Base-by-base conservation (phyloP, 1,140 invertebrate species). In the Ericerus pela region DNA sequence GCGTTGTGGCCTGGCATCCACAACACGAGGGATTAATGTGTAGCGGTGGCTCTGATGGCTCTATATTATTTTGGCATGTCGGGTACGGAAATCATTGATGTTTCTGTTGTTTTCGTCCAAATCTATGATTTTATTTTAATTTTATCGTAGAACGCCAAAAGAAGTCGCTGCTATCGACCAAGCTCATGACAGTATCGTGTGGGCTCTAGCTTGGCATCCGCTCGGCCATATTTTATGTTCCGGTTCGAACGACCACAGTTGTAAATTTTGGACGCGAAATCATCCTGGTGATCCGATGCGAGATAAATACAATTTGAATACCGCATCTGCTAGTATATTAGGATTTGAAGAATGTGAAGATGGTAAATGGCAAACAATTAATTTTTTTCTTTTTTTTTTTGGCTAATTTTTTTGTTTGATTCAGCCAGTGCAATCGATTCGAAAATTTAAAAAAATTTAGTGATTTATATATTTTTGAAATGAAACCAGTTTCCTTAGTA, bases 191-290 rank as follows among this genome's bases (percentile, higher is more conserved):
- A 96, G 91, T 64, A 97, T 97, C 66, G 92, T 99, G 1, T 99
- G 96, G 96, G 90, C 91, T 14, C 73, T 99, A 60, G 89, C 92
- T 20, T 99, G 96, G 96, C 96, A 99, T 78, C 96, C 96, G 1
- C 69, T 99, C 4, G 96, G 96, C 5, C 96, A 99, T 68, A 97
- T 99, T 62, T 72, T 99, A 2, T 96, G 92, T 65, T 96, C 94
- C 2, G 94, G 95, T 4, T 96, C 93, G 22, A 98, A 98, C 72
- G 95, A 98, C 73, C 94, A 97, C 64, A 92, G 92, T 3, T 94
- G 81, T 51, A 99, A 99, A 73, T 99, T 99, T 72, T 99, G 96
- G 96, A 97, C 96, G 1, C 75, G 96, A 59, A 99, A 99, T 74
- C 76, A 95, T 38, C 96, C 96, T 3, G 96, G 96, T 28, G 96